A percentile compares a stretch with the other conserved stretches of the same genome.
phyloP scores from a whole-genome alignment of 2,888 invertebrate genomes.

The Ochropacha duplaris region DNA sequence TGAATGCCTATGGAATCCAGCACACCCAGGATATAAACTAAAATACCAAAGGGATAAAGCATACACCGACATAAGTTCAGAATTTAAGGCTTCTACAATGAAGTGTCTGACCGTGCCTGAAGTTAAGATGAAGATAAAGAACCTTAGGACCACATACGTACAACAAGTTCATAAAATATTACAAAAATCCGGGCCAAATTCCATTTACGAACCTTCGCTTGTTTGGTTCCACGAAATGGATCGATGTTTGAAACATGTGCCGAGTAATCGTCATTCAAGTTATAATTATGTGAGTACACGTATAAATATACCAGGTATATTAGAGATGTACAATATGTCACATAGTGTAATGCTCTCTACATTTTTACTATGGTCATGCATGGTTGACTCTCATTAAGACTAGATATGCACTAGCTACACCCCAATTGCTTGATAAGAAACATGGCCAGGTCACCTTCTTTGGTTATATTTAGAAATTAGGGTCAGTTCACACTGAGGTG shows the following conservation, averaged over 20 bases:
- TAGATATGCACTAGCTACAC: too few relatives aligned
- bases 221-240: constrained; percentile 76
- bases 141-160: constrained; percentile 71
- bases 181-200: constrained; percentile 61
- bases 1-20: constrained; percentile 77
- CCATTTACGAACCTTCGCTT: constrained; percentile 63
- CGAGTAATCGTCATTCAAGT: constrained; percentile 47
- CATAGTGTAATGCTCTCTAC: too few relatives aligned
- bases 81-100: constrained; percentile 55
- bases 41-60: constrained; percentile 64
- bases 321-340: too few relatives aligned
- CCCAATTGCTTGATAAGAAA: too few relatives aligned
- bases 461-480: too few relatives aligned
- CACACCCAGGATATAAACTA: constrained; percentile 64
- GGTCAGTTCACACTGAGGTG: too few relatives aligned
- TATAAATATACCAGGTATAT: not conserved
- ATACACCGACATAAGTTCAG: constrained; percentile 52
- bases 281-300: constrained; percentile 27
- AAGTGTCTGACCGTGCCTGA: constrained; percentile 59
- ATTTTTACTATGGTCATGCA: too few relatives aligned
- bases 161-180: constrained; percentile 76
- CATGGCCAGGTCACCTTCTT: too few relatives aligned
- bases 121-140: constrained; percentile 76
- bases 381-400: too few relatives aligned
- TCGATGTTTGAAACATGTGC: constrained; percentile 61